Base-by-base conservation (phyloP, 2,113 vertebrate genomes). In the Halichoeres trimaculatus region DNA sequence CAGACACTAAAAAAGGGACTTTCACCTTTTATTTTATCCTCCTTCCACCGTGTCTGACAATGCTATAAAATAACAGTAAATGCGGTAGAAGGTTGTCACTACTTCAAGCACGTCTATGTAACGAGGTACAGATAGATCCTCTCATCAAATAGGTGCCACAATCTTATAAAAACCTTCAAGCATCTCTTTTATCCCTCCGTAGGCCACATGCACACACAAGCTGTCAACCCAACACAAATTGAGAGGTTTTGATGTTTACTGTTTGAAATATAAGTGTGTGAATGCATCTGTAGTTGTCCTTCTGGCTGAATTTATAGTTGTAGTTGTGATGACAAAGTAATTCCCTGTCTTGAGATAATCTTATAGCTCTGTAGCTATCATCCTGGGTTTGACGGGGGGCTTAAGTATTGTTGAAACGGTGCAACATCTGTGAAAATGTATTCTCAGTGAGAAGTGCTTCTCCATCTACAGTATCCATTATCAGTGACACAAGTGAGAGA, bases 361-460 rank as follows among this genome's bases (percentile, higher is more conserved):
- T 62, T 54, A 61, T n/a, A 61, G 66, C 72, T n/a, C 43, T 35
- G 19, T 38, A 61, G 75, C 61, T 35, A 66, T 79, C 82, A 78
- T 74, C 35, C 52, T 8, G 8, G 57, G 63, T 65, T 76, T 84
- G 70, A 77, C 65, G 50, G 71, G 41, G 40, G 40, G 24, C 59
- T 75, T 74, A 55, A 76, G 65, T 50, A 26, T 51, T 23, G 73
- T 38, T 50, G 45, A 65, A 74, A 81, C 34, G 34, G 73, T 54
- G 35, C 51, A 80, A 70, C 76, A 86, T 90, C 83, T 82, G 80
- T 71, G 74, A 83, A 88, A 92, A 89, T 58, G 81, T 89, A 84
- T 84, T 72, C 56, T 78, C 54, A 62, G 83, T 69, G 58, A 83
- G 60, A n/a, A 40, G 76, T 70, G 70, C 73, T 51, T 58, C 59